Percentiles rank a stretch among this genome's conserved stretches.
These are phyloP conservation scores for Choristoneura rosaceana DNA, from an alignment of 2,888 invertebrate genomes.

Conservation along the genomic window DNA sequence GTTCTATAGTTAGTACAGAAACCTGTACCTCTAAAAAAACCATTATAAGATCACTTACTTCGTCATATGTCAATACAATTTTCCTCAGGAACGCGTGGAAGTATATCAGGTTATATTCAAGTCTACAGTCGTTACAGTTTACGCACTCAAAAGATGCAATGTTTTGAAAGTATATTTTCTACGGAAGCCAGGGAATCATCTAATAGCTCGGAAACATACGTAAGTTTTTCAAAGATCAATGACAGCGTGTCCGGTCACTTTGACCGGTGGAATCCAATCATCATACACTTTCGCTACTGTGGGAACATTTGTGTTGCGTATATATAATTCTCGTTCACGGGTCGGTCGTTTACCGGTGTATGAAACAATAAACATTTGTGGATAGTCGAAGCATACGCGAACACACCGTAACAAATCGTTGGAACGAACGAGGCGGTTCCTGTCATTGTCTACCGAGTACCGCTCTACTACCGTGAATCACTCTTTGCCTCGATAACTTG, in stretches of 20 bases:
- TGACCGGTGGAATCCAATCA: conserved; percentile 46
- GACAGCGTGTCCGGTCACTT: not conserved
- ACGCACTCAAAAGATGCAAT: no score
- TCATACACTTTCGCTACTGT: conserved; percentile 43
- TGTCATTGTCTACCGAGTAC: conserved; percentile 66
- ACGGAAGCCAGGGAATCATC: not conserved
- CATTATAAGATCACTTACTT: no score
- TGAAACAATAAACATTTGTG: conserved; percentile 59
- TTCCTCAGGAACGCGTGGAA: no score
- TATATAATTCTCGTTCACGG: conserved; percentile 43
- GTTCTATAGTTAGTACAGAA: no score
- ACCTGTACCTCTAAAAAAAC: no score
- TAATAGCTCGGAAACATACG: not conserved
- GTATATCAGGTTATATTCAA: no score
- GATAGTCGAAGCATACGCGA: conserved; percentile 58
- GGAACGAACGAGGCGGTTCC: conserved; percentile 71
- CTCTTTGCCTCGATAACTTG: conserved; percentile 54
- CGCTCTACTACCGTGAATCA: conserved; percentile 61
- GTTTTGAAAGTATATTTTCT: no score
- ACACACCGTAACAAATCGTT: conserved; percentile 63
- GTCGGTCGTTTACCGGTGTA: conserved; percentile 56
- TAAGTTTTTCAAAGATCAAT: conserved; percentile 21
- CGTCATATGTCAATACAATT: no score
- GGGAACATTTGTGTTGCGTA: conserved; percentile 33
- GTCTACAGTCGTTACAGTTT: no score